phyloP scores from a whole-genome alignment of 2,797 vertebrate genomes.

The Garrulus glandarius region DNA sequence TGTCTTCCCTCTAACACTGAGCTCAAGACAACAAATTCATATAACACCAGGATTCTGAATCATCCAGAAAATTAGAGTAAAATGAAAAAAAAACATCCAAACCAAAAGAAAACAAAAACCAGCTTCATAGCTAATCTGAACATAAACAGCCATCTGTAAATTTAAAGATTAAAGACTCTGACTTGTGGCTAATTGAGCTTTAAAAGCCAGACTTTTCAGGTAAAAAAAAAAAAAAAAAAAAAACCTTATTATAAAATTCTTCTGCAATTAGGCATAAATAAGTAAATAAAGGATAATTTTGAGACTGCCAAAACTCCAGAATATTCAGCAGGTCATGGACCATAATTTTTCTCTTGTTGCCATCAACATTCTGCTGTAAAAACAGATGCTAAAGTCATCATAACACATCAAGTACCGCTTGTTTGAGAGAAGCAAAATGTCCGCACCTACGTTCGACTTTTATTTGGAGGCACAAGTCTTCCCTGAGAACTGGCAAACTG shows the following conservation, averaged over 20 bases:
- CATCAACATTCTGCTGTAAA: background rate
- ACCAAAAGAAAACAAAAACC: background rate
- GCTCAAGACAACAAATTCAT: background rate
- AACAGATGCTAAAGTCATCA: background rate
- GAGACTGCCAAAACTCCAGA: background rate
- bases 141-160: background rate
- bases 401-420: background rate
- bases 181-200: background rate
- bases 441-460: background rate
- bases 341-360: background rate
- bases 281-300: background rate
- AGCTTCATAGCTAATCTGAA: background rate
- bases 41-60: background rate
- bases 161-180: background rate
- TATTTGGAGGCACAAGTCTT: background rate
- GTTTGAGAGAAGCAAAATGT: background rate
- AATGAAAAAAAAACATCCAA: background rate
- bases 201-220: background rate
- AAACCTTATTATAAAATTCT: background rate
- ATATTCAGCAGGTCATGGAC: background rate
- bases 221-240: background rate
- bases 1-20: background rate
- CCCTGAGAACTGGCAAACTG: background rate
- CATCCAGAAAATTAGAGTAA: background rate
- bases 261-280: background rate